Percentiles rank a stretch among this genome's conserved stretches.
These are phyloP conservation scores for Salticus scenicus DNA, from an alignment of 2,888 invertebrate species.

Conservation along the genomic window DNA sequence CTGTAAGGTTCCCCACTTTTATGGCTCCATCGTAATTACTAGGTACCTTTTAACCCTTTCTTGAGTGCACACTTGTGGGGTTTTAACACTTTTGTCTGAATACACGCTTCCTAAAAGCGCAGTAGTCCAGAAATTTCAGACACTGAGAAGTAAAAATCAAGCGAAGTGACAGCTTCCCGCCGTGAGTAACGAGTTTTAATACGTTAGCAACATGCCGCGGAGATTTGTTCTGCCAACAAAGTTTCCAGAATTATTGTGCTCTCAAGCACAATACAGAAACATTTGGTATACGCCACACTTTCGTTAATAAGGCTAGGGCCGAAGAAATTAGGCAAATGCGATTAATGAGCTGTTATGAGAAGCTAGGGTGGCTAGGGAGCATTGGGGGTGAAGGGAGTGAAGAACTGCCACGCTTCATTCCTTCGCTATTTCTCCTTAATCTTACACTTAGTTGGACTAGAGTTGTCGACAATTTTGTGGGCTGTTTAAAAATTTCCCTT, in stretches of 20 bases:
- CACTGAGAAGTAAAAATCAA: conserved; percentile 43
- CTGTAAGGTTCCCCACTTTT: background rate
- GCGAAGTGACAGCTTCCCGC: conserved; percentile 44
- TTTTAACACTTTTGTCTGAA: conserved; percentile 11
- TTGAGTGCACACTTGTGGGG: conserved; percentile 27
- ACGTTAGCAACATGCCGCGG: conserved; percentile 34
- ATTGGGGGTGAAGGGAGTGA: conserved; percentile 29
- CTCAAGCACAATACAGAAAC: conserved; percentile 66
- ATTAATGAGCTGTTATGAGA: conserved; percentile 68
- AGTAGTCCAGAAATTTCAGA: conserved; percentile 32
- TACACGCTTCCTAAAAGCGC: background rate
- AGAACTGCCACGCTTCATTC: conserved; percentile 58
- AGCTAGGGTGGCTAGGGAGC: conserved; percentile 43
- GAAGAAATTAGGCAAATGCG: conserved; percentile 69
- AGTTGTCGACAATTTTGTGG: conserved; percentile 15
- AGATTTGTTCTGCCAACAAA: conserved; percentile 67
- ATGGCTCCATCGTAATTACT: conserved; percentile 43
- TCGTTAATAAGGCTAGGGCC: conserved; percentile 64
- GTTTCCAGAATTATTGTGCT: conserved; percentile 67
- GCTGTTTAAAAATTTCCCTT: conserved; percentile 51
- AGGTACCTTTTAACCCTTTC: conserved; percentile 43
- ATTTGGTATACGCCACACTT: conserved; percentile 67
- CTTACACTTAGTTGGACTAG: conserved; percentile 35
- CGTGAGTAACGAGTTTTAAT: conserved; percentile 53
- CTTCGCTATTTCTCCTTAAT: conserved; percentile 36